A percentile compares a stretch with the other conserved stretches of the same genome.
Conservation (phyloP, 2,113 vertebrate species). For the Rhinichthys klamathensis region DNA sequence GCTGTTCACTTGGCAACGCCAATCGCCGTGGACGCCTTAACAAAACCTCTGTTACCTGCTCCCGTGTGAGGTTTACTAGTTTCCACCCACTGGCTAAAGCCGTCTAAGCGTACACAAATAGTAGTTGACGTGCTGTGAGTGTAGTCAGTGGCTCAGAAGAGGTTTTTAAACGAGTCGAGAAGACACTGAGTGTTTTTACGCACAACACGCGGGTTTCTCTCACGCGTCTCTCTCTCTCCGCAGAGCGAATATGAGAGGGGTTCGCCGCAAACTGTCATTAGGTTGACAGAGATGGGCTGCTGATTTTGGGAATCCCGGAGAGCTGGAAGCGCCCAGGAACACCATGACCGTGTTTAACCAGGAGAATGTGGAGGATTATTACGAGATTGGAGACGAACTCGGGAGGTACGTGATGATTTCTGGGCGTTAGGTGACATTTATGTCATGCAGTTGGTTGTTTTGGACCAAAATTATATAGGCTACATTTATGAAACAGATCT, state of each 20-base stretch:
- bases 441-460: not conserved
- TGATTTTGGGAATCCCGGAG: slow-evolving; percentile 59
- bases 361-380: slow-evolving; percentile 93
- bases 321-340: slow-evolving; percentile 66
- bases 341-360: slow-evolving; percentile 94
- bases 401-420: slow-evolving; percentile 81
- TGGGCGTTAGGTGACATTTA: not conserved
- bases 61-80: not conserved
- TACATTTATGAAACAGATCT: too few relatives aligned
- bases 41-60: slow-evolving; percentile 1
- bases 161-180: not conserved
- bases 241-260: slow-evolving; percentile 69
- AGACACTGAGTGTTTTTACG: slow-evolving; percentile 18
- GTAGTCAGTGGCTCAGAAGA: not conserved
- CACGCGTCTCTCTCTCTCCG: slow-evolving; percentile 10
- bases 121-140: not conserved
- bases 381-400: slow-evolving; percentile 90
- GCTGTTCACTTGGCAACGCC: slow-evolving; percentile 74
- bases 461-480: not conserved
- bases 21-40: slow-evolving; percentile 46
- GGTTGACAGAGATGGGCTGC: slow-evolving; percentile 70
- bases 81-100: slow-evolving; percentile 1
- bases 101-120: not conserved
- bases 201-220: not conserved
- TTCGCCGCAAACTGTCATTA: slow-evolving; percentile 65